Conservation (phyloP, 2,797 vertebrate genomes). For the Myiotriccus ornatus region DNA sequence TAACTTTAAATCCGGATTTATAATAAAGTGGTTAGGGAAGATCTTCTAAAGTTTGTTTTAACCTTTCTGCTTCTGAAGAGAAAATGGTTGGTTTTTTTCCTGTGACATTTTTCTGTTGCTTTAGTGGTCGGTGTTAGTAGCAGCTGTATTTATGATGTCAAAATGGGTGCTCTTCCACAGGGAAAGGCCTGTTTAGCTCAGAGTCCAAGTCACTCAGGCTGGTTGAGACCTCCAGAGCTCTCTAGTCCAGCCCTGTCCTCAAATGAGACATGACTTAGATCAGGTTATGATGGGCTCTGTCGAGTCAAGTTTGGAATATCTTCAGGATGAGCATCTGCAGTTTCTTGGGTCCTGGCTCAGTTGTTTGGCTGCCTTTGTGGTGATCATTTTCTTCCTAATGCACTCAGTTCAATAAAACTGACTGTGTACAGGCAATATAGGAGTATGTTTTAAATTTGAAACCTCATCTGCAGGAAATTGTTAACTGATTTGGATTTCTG, state of each 20-base stretch:
- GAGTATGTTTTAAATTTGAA: neutral
- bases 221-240: neutral
- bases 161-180: neutral
- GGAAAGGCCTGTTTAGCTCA: neutral
- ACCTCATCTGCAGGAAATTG: neutral
- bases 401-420: neutral
- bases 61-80: neutral
- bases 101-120: neutral
- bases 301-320: fast-evolving
- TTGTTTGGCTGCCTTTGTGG: neutral
- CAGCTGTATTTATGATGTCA: neutral
- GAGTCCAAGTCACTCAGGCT: neutral
- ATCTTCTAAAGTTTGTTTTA: neutral
- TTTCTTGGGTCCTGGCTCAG: neutral
- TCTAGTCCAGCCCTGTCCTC: neutral
- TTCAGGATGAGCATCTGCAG: neutral
- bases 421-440: neutral
- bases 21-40: neutral
- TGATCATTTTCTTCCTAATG: neutral
- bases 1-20: neutral
- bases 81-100: neutral
- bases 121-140: neutral
- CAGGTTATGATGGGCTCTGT: neutral
- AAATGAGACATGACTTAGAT: neutral
- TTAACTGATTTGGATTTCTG: neutral